Evolutionary conservation across 92 coral and sea anemone species (phyloP), one percentile per base, ranked within the genome.

Genomic region (Galaxea fascicularis): DNA sequence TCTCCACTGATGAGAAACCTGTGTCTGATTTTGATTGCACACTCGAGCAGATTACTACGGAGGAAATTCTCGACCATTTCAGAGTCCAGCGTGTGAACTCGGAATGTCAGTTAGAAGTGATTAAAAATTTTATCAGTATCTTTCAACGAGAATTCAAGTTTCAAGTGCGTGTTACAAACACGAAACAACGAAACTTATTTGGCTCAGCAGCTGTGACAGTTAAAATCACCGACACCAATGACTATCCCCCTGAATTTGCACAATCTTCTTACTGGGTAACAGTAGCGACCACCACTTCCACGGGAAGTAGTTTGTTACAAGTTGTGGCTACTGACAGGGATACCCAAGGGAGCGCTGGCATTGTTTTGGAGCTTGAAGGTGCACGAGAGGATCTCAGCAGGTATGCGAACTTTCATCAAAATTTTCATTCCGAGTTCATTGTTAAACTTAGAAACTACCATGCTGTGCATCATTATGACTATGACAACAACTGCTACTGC

Each of bases 191-290:
- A 18, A 91, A 79, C 79, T 54, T 88, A 21, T 57, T 73, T 25
- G 89, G 87, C 18, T 27, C 85, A 26, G 72, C 85, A 27, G 45
- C 41, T 6, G 92, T 91, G 62, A 65, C 72, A 18, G 63, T 93
- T 3, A 57, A 73, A 76, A 66, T 94, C 4, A 87, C 82, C 0
- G 98, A 94, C 72, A 71, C 86, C 31, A 90, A 94, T 59, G 91
- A 90, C 86, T 76, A 87, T 62, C 67, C 76, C 20, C 98, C 98
- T 26, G 93, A 84, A 71, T 92, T 94, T 78, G 54, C 69, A 11
- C 98, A 94, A 83, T 67, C 86, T n/a, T 73, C 91, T 45, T 94
- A 94, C 72, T 90, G 95, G 95, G 90, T 78, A 39, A 79, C 94
- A 47, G 85, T 87, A 51, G 71, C 92, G 6, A 73, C 86, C 29